Evolutionary conservation across 30 jellyfish, hydroid and myxozoan genomes (phyloP).

Genomic region (Chironex yamaguchii): DNA sequence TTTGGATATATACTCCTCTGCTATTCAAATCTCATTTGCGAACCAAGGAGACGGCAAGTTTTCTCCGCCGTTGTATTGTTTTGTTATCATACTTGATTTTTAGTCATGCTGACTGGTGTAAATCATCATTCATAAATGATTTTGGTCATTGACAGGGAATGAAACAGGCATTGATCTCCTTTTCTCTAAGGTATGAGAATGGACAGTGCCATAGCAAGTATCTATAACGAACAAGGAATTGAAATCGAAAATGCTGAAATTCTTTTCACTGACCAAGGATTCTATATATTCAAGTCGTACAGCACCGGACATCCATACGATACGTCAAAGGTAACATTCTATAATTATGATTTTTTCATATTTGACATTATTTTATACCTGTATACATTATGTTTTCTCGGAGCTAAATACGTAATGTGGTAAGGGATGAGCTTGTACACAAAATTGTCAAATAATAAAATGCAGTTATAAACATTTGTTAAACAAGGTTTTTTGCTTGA

Average conservation of each 20-base stretch:
- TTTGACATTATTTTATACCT: not conserved
- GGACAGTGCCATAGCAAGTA: conserved; percentile 80
- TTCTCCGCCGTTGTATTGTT: too few relatives aligned
- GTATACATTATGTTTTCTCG: not conserved
- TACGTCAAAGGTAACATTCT: conserved; percentile 70
- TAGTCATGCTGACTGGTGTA: too few relatives aligned
- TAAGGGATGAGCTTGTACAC: not conserved
- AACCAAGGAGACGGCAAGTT: too few relatives aligned
- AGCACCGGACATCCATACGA: conserved; percentile 90
- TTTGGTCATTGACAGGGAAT: too few relatives aligned
- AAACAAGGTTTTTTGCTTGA: too few relatives aligned
- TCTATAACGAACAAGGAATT: conserved; percentile 52
- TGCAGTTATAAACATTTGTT: too few relatives aligned
- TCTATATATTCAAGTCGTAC: conserved; percentile 66
- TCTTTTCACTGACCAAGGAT: conserved; percentile 78
- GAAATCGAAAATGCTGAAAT: conserved; percentile 87
- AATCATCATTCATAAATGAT: too few relatives aligned
- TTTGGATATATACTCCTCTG: too few relatives aligned
- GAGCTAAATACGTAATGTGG: not conserved
- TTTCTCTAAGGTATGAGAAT: conserved; percentile 58
- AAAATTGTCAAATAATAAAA: not conserved
- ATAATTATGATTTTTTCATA: not conserved
- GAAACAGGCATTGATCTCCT: too few relatives aligned
- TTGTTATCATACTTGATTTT: too few relatives aligned
- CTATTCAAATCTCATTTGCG: too few relatives aligned